These are phyloP conservation scores for Pedetes capensis DNA, from an alignment of 2,113 vertebrate genomes.

Conservation along the genomic window DNA sequence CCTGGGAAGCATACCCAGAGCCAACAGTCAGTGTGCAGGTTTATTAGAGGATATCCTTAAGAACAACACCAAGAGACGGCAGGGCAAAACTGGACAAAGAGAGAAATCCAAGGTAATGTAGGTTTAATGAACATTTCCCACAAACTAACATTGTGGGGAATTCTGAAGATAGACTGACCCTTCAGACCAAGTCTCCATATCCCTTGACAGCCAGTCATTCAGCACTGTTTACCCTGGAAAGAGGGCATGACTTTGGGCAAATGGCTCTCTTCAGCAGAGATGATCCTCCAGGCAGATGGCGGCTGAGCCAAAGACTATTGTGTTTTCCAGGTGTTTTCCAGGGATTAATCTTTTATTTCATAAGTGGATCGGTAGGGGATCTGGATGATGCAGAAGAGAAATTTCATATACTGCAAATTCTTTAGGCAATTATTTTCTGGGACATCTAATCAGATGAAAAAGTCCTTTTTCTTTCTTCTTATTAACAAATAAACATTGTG, in stretches of 20 bases:
- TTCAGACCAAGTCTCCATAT: background rate
- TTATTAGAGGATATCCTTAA: background rate
- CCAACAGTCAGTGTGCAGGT: background rate
- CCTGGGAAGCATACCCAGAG: background rate
- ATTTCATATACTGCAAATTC: background rate
- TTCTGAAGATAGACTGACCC: background rate
- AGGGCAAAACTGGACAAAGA: background rate
- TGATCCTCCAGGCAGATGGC: background rate
- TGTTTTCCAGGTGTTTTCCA: no score
- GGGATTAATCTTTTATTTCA: constrained; percentile 7
- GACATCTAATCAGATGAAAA: constrained; percentile 17
- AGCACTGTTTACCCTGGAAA: background rate
- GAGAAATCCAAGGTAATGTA: background rate
- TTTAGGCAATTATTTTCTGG: constrained; percentile 47
- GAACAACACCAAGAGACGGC: background rate
- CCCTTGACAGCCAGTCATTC: background rate
- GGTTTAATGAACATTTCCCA: background rate
- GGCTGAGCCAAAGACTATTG: background rate
- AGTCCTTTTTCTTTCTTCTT: constrained; percentile 42
- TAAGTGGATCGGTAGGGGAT: background rate
- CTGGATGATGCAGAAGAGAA: background rate
- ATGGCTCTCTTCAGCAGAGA: background rate
- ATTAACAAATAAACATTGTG: constrained; percentile 37
- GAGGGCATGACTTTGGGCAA: background rate
- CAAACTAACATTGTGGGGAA: background rate